Base-by-base conservation (phyloP, 1,140 invertebrate species). In the Leptopilina boulardi region DNA sequence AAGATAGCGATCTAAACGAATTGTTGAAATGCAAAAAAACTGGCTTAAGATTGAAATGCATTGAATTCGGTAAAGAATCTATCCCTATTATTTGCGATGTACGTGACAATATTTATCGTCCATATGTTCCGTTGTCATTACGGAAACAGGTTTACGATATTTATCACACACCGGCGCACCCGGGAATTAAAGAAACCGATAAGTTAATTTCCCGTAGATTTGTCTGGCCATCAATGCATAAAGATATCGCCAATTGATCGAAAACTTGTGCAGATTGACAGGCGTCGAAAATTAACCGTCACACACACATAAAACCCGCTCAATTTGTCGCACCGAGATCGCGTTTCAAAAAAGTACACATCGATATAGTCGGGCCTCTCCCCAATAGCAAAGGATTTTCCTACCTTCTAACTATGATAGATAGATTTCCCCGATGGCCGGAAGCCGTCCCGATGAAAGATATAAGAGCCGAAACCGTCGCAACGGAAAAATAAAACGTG, bases 361-460 rank as follows among this genome's bases (percentile, higher is more conserved):
- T 89, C 4, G 89, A 91, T 71, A 81, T 92, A 1, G 78, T 91
- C 15, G 85, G 51, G 11, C 54, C 59, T 3, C 23, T 89, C 10
- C 83, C 85, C 11, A 41, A 59, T 15, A 80, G 73, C 10, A 19
- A 77, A 15, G 78, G 77, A 11, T 76, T 30, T 66, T 71, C 77
- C 6, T 88, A 88, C 71, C 80, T 76, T 19, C 77, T 89, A 1
- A 88, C 85, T 10, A 74, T 80, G 38, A 76, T 88, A 3, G 87
- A 88, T 74, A 56, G 85, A 3, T 84, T 80, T 56, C 77, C 85
- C 0, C 76, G 84, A 42, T 89, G 87, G 87, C 84, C 85, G 26
- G 87, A 88, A 75, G 88, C 82, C 8, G 34, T 38, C 8, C 34
- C 34, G 0, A 6, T 38, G 34, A 38, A 38, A 9, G 34, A 38